A percentile compares a stretch with the other conserved stretches of the same genome.
phyloP scores from a whole-genome alignment of 2,113 vertebrate genomes.

The Sebastes schlegelii region DNA sequence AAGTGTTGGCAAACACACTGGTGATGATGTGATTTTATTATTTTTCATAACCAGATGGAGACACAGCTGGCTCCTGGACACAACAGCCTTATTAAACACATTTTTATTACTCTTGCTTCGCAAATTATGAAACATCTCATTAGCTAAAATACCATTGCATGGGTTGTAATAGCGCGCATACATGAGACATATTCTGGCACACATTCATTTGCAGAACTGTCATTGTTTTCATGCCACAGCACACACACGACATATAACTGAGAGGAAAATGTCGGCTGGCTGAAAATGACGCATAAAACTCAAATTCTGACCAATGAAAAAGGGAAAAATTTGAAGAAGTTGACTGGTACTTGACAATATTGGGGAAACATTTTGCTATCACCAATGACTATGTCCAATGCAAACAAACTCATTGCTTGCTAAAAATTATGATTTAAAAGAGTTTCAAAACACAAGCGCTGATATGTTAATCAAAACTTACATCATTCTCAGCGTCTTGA shows the following conservation, averaged over 20 bases:
- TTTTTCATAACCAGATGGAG: slow-evolving; percentile 54
- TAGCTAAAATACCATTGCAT: slow-evolving; percentile 14
- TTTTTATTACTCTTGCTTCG: slow-evolving; percentile 44
- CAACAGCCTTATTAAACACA: slow-evolving; percentile 42
- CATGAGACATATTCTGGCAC: slow-evolving; percentile 21
- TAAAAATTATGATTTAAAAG: too few species aligned
- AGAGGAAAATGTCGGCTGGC: neutral
- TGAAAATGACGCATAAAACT: neutral
- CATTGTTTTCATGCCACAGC: neutral
- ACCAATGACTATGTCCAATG: neutral
- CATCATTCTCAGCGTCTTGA: too few species aligned
- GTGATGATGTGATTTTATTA: slow-evolving; percentile 23
- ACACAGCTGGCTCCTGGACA: slow-evolving; percentile 50
- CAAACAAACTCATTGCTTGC: neutral
- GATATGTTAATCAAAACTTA: too few species aligned
- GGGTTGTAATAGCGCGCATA: neutral
- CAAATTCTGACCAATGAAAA: neutral
- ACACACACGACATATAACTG: neutral
- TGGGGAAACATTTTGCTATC: neutral
- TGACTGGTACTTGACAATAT: neutral
- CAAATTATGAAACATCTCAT: slow-evolving; percentile 42
- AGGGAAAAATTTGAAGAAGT: neutral
- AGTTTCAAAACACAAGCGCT: too few species aligned
- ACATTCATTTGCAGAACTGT: neutral
- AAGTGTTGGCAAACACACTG: slow-evolving; percentile 27